Evolutionary conservation across 2,888 invertebrate genomes (phyloP).

Genomic region (Helobdella robusta): DNA sequence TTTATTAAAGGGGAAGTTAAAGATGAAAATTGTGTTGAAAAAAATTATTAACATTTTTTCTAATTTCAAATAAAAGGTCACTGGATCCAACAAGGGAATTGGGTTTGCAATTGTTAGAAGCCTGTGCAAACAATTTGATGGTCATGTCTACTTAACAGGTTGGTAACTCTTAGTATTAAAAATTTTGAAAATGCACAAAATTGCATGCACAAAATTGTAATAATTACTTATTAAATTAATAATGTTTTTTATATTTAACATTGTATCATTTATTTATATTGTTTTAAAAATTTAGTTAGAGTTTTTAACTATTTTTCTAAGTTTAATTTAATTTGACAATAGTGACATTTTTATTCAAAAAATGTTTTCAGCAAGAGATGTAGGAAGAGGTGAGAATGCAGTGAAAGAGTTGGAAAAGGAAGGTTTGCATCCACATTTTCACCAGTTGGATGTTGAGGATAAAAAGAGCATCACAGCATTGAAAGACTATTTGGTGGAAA

Average conservation of each 20-base stretch:
- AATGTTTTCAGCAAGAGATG: slow-evolving; percentile 40
- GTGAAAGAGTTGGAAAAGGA: slow-evolving; percentile 39
- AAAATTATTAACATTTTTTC: neutral
- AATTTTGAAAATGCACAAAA: neutral
- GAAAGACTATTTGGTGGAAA: slow-evolving; percentile 34
- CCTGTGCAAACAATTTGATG: slow-evolving; percentile 54
- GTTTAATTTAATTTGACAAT: too few species aligned
- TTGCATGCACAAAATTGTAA: neutral
- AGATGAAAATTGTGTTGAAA: too few species aligned
- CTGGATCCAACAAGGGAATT: slow-evolving; percentile 47
- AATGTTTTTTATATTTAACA: neutral
- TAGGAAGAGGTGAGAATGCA: slow-evolving; percentile 37
- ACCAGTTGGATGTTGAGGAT: slow-evolving; percentile 63
- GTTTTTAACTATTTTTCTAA: too few species aligned
- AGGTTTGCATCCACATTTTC: slow-evolving; percentile 54
- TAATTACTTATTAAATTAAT: neutral
- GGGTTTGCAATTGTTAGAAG: slow-evolving; percentile 44
- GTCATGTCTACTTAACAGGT: slow-evolving; percentile 60
- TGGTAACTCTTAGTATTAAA: neutral
- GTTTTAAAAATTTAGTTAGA: too few species aligned
- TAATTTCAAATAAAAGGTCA: slow-evolving; percentile 38
- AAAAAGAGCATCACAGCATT: slow-evolving; percentile 36
- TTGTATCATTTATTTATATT: too few species aligned
- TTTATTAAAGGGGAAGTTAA: too few species aligned
- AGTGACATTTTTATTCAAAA: too few species aligned